phyloP scores from a whole-genome alignment of 1,140 invertebrate species.

The Anoplophora glabripennis region DNA sequence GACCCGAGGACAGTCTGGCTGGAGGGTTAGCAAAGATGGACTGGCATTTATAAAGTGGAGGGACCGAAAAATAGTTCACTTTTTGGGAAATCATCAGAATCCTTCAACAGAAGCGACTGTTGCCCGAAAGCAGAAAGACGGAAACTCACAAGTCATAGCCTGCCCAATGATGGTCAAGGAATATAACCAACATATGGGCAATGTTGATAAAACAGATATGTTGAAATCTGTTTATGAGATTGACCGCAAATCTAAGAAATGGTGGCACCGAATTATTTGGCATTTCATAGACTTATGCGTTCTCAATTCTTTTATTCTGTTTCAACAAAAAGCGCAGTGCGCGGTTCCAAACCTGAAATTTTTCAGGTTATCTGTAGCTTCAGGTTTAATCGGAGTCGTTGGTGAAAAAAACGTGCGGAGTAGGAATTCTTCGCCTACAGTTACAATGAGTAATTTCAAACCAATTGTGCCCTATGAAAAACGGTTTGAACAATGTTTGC shows the following conservation, averaged over 20 bases:
- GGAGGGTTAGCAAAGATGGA: constrained; percentile 40
- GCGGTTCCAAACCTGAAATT: constrained; percentile 10
- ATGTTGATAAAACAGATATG: constrained; percentile 46
- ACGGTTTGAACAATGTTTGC: constrained; percentile 1
- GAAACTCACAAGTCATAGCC: constrained; percentile 1
- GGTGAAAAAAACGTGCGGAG: neutral
- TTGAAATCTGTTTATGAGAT: constrained; percentile 41
- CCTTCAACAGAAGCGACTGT: constrained; percentile 34
- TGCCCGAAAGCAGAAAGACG: constrained; percentile 39
- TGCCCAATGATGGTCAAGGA: constrained; percentile 33
- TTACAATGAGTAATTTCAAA: neutral
- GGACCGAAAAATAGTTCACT: constrained; percentile 45
- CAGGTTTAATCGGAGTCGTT: constrained; percentile 24
- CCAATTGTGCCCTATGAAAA: neutral
- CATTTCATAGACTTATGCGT: constrained; percentile 27
- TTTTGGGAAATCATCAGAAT: constrained; percentile 46
- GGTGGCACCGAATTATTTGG: constrained; percentile 34
- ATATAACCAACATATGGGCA: constrained; percentile 47
- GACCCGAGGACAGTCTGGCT: constrained; percentile 44
- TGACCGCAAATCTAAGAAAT: constrained; percentile 45
- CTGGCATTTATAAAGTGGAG: constrained; percentile 46
- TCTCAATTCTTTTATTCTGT: constrained; percentile 16
- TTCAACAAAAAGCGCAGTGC: neutral
- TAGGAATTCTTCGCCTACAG: too few species aligned
- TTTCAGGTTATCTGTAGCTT: constrained; percentile 21